A percentile compares a stretch with the other conserved stretches of the same genome.
Conservation (phyloP, 2,888 invertebrate genomes). For the Pseudococcus longispinus region DNA sequence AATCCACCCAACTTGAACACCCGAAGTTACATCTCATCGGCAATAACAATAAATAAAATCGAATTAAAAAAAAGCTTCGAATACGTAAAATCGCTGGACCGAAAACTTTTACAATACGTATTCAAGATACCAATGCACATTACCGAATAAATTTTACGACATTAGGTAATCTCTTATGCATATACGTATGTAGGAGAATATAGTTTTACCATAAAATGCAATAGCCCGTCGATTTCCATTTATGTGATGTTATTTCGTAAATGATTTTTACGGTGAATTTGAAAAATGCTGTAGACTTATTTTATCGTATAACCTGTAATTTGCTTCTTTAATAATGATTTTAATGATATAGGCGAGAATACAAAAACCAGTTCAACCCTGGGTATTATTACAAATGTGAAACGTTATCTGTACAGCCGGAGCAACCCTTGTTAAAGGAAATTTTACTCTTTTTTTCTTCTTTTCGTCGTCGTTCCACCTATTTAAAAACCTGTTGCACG, state of each 20-base stretch:
- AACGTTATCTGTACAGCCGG: not conserved
- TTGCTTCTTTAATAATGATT: slow-evolving; percentile 42
- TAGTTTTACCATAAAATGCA: slow-evolving; percentile 17
- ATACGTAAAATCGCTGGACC: not conserved
- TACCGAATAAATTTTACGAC: slow-evolving; percentile 7
- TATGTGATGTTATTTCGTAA: slow-evolving; percentile 41
- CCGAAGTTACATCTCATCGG: too few relatives aligned
- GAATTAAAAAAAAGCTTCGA: too few relatives aligned
- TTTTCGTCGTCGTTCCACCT: slow-evolving; percentile 36
- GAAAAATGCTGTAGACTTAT: slow-evolving; percentile 41
- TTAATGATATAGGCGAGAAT: slow-evolving; percentile 31
- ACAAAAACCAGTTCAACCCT: slow-evolving; percentile 43
- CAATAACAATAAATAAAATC: too few relatives aligned
- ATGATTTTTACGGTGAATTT: slow-evolving; percentile 42
- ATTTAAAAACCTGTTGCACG: slow-evolving; percentile 44
- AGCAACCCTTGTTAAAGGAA: slow-evolving; percentile 39
- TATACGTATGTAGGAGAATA: not conserved
- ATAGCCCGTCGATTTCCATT: slow-evolving; percentile 27
- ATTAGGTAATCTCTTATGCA: not conserved
- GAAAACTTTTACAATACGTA: not conserved
- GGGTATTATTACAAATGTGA: slow-evolving; percentile 41
- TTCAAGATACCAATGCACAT: not conserved
- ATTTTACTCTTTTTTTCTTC: slow-evolving; percentile 27
- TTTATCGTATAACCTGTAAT: slow-evolving; percentile 38
- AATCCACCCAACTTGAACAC: too few relatives aligned